Evolutionary conservation across 2,797 vertebrate genomes (phyloP).

Genomic region (Poecilia gillii): DNA sequence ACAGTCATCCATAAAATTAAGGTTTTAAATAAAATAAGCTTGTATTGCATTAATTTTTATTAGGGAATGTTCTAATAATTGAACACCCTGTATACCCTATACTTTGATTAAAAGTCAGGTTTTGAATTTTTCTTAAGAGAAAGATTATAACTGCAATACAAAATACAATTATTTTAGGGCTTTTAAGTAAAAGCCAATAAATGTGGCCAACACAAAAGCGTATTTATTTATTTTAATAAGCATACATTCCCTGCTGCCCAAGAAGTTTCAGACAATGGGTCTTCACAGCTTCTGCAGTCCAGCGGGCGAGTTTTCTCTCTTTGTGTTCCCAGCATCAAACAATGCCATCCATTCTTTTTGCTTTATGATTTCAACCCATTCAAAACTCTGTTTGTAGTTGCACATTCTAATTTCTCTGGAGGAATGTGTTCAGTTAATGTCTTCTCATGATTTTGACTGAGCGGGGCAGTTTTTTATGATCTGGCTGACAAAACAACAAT

Average conservation of each 20-base stretch:
- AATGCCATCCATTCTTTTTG: slow-evolving; percentile 46
- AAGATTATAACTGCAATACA: not conserved
- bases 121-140: not conserved
- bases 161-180: not conserved
- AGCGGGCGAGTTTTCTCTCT: slow-evolving; percentile 38
- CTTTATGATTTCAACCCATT: slow-evolving; percentile 35
- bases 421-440: not conserved
- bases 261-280: slow-evolving; percentile 41
- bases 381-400: not conserved
- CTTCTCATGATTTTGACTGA: not conserved
- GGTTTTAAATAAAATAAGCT: not conserved
- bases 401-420: not conserved
- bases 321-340: slow-evolving; percentile 26
- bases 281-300: slow-evolving; percentile 34
- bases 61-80: not conserved
- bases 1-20: not conserved
- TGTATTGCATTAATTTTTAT: not conserved
- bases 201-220: slow-evolving; percentile 1
- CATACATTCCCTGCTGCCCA: slow-evolving; percentile 9
- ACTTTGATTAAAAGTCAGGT: not conserved
- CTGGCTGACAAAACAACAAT: not conserved
- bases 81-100: not conserved
- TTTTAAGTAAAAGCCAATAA: not conserved
- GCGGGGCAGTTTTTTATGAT: not conserved
- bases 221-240: slow-evolving; percentile 2